phyloP scores from a whole-genome alignment of 2,888 invertebrate species.

The Tetranychus piercei region DNA sequence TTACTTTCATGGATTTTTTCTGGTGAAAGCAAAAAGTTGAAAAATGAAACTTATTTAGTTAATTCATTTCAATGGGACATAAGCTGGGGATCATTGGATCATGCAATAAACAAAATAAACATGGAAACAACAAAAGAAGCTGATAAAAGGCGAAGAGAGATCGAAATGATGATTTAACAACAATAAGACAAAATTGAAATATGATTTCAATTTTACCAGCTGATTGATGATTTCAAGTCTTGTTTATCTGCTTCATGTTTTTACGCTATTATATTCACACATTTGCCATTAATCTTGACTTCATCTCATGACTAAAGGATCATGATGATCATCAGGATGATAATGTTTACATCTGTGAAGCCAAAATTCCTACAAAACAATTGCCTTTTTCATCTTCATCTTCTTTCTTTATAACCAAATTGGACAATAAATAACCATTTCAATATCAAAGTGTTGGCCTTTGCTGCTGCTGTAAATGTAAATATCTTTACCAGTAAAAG shows the following conservation, averaged over 20 bases:
- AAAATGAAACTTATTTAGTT: too few species aligned
- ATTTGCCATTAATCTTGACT: background rate
- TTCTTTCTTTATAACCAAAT: background rate
- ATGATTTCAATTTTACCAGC: background rate
- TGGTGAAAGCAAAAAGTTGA: too few species aligned
- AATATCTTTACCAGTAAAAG: too few species aligned
- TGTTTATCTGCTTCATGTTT: too few species aligned
- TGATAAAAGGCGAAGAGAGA: background rate
- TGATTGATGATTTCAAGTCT: background rate
- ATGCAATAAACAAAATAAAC: too few species aligned
- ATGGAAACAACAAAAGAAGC: too few species aligned
- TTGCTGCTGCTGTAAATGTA: too few species aligned
- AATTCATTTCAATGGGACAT: too few species aligned
- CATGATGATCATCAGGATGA: background rate
- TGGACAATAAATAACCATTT: conserved; percentile 1
- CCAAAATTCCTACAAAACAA: background rate
- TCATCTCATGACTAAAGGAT: background rate
- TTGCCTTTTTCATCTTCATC: background rate
- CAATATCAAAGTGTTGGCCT: background rate
- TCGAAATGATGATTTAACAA: background rate
- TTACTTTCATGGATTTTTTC: too few species aligned
- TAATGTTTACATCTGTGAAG: background rate
- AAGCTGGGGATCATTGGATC: too few species aligned
- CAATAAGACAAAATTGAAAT: background rate
- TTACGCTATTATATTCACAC: too few species aligned